Evolutionary conservation across 2,888 invertebrate genomes (phyloP).

Genomic region (Chloroclystis v-ata): DNA sequence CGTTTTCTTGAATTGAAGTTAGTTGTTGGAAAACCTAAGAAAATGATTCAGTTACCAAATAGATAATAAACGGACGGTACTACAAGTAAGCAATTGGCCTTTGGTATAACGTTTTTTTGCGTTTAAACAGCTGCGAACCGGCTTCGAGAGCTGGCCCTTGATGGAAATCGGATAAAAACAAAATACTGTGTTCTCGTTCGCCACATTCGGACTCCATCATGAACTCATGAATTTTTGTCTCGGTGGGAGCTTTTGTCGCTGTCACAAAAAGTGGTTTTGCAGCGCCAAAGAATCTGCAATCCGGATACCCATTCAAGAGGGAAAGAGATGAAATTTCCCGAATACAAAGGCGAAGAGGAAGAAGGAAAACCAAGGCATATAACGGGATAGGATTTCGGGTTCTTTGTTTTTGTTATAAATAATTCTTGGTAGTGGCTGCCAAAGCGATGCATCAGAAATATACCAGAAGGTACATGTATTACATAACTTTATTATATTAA

Average conservation of each 20-base stretch:
- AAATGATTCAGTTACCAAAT: too few species aligned
- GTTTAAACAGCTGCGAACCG: constrained; percentile 19
- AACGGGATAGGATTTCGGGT: constrained; percentile 59
- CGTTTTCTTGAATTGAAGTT: too few species aligned
- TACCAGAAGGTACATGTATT: constrained; percentile 7
- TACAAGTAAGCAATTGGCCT: too few species aligned
- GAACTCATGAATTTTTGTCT: constrained; percentile 27
- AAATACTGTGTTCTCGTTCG: constrained; percentile 25
- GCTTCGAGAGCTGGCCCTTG: constrained; percentile 13
- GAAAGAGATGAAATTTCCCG: constrained; percentile 44
- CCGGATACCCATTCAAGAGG: constrained; percentile 67
- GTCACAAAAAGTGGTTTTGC: constrained; percentile 66
- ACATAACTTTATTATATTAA: too few species aligned
- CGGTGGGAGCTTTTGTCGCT: constrained; percentile 24
- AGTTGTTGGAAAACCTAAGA: too few species aligned
- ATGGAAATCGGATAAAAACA: constrained; percentile 16
- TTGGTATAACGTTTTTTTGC: constrained; percentile 15
- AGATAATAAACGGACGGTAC: too few species aligned
- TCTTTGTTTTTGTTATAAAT: constrained; percentile 49
- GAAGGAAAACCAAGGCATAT: constrained; percentile 46
- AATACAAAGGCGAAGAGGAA: constrained; percentile 32
- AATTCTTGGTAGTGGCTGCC: constrained; percentile 44
- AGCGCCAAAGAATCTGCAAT: constrained; percentile 48
- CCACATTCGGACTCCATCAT: constrained; percentile 22
- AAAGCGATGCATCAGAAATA: constrained; percentile 33